Percentiles rank a stretch among this genome's conserved stretches.
phyloP scores from a whole-genome alignment of 2,888 invertebrate genomes.

The Pteria penguin region DNA sequence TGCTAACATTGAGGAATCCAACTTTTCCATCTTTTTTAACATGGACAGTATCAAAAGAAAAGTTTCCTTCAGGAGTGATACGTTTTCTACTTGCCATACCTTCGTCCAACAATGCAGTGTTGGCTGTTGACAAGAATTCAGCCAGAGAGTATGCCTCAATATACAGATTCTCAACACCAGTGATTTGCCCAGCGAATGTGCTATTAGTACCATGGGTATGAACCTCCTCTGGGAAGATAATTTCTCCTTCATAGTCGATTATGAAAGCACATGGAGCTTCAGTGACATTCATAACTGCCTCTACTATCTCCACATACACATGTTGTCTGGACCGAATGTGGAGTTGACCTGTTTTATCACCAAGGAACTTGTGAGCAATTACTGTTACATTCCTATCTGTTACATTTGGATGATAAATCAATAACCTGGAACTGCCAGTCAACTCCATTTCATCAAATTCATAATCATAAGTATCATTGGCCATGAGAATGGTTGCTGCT shows the following conservation, averaged over 20 bases:
- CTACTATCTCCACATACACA: constrained; percentile 65
- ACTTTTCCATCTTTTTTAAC: constrained; percentile 59
- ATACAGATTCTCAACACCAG: constrained; percentile 61
- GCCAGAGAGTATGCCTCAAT: constrained; percentile 57
- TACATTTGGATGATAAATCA: constrained; percentile 60
- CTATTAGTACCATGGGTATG: constrained; percentile 69
- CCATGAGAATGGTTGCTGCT: constrained; percentile 61
- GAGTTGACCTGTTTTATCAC: constrained; percentile 66
- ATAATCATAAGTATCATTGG: constrained; percentile 53
- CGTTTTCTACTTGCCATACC: constrained; percentile 46
- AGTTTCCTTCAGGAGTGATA: constrained; percentile 61
- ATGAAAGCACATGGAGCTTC: constrained; percentile 70
- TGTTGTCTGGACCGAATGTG: constrained; percentile 61
- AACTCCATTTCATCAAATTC: constrained; percentile 70
- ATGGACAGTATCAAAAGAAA: constrained; percentile 59
- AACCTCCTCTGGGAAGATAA: constrained; percentile 63
- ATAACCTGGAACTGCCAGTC: constrained; percentile 58
- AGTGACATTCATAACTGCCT: constrained; percentile 63
- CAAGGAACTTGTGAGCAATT: constrained; percentile 64
- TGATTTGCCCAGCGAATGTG: constrained; percentile 62
- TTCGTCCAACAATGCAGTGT: constrained; percentile 63
- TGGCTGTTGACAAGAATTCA: constrained; percentile 63
- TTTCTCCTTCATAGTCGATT: constrained; percentile 61
- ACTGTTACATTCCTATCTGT: constrained; percentile 49
- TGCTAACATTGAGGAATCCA: constrained; percentile 55